Evolutionary conservation across 53 echinoderm and acorn worm species (phyloP).

Genomic region (Echinarachnius parma): DNA sequence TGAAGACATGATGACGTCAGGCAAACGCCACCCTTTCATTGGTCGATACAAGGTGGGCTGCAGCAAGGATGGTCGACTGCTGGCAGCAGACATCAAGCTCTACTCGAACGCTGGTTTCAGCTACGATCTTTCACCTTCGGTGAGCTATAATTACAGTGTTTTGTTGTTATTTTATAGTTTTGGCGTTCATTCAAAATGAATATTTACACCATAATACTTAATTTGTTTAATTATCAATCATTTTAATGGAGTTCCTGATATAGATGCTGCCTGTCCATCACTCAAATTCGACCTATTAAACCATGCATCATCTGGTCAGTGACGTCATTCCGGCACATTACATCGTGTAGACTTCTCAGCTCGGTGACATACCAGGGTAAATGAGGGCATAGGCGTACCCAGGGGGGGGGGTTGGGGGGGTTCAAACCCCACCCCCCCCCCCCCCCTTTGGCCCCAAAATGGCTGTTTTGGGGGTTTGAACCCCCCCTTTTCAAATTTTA

Average conservation of each 20-base stretch:
- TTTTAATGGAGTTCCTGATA: not conserved
- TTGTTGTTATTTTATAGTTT: not conserved
- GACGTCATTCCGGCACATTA: too few relatives aligned
- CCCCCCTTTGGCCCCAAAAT: too few relatives aligned
- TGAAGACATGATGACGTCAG: slow-evolving; percentile 75
- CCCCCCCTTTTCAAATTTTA: too few relatives aligned
- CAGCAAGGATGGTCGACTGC: slow-evolving; percentile 63
- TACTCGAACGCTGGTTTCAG: slow-evolving; percentile 66
- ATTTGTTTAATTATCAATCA: not conserved
- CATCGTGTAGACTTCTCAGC: too few relatives aligned
- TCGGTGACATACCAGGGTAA: too few relatives aligned
- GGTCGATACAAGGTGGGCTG: slow-evolving; percentile 83
- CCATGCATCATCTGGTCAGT: too few relatives aligned
- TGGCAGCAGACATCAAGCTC: slow-evolving; percentile 56
- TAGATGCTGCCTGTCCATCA: not conserved
- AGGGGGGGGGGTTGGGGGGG: too few relatives aligned
- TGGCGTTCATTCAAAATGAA: too few relatives aligned
- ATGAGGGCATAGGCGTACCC: too few relatives aligned
- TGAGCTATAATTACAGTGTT: slow-evolving; percentile 33
- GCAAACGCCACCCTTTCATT: slow-evolving; percentile 73
- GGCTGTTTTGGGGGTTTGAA: too few relatives aligned
- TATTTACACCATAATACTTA: not conserved
- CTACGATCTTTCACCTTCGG: slow-evolving; percentile 56
- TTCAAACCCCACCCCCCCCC: too few relatives aligned
- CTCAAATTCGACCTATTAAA: too few relatives aligned